Evolutionary conservation across 2,797 vertebrate genomes (phyloP), one percentile per base, ranked within the genome.

Genomic region (Hyperoplus immaculatus): DNA sequence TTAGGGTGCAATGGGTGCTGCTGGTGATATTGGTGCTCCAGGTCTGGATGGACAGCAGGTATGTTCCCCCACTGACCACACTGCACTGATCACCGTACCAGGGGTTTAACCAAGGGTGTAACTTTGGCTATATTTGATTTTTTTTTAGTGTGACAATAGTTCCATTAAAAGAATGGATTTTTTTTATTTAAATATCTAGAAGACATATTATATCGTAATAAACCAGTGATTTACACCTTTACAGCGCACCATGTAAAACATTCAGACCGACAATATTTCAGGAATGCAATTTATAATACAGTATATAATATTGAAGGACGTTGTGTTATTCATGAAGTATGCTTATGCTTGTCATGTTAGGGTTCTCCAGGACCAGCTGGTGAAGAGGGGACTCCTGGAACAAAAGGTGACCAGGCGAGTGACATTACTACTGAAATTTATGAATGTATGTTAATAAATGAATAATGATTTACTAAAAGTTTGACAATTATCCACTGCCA

Each of bases 41-140:
- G 96, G 96, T 56, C 80, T 96, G 70, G 81, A 95, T 15, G 96
- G 96, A 3, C 92, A 92, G 70, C 96, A 96, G 96, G 96, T 97
- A 78, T 78, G 86, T 83, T 29, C 13, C 4, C 18, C 63, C 55
- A 15, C 50, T 67, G 18, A 62, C 49, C 47, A 56, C 43, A 53
- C 9, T 8, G 10, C 42, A 43, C 12, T 21, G 60, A 6, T 54
- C 10, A 46, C 1, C 29, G 29, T 29, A 29, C 29, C 29, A 29
- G 2, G 29, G 29, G 29, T 29, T 29, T 29, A 29, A 29, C 29
- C 29, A 29, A 29, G 29, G 29, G 29, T 29, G 29, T 29, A 29
- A 29, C 29, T 29, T 29, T 29, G 29, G 29, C 29, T 3, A 29
- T 29, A 29, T 29, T 29, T 2, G 2, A 2, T 29, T 29, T 29